A percentile compares a stretch with the other conserved stretches of the same genome.
phyloP scores from a whole-genome alignment of 2,113 vertebrate species.

The Calyptommatus sinebrachiatus region DNA sequence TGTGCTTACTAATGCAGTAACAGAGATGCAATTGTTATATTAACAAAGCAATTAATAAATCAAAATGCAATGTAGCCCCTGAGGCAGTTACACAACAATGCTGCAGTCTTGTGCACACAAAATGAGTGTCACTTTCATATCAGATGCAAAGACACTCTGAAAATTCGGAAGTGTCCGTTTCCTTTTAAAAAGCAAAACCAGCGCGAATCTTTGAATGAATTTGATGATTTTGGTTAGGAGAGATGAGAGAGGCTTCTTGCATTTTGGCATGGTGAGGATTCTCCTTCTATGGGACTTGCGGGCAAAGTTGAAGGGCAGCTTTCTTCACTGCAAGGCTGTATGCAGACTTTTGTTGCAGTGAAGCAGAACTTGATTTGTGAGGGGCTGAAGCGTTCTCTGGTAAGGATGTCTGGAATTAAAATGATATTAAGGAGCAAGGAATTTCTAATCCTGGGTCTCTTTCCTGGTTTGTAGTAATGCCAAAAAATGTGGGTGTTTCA shows the following conservation, averaged over 20 bases:
- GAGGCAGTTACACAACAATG: constrained; percentile 44
- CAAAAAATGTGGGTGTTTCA: not conserved
- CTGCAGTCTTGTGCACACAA: constrained; percentile 43
- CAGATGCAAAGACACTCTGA: constrained; percentile 1
- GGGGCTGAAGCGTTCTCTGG: not conserved
- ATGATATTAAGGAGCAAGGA: not conserved
- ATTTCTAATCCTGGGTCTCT: not conserved
- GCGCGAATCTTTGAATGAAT: not conserved
- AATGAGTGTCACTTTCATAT: constrained; percentile 44
- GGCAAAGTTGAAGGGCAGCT: not conserved
- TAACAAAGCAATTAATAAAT: constrained; percentile 70
- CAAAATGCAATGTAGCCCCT: constrained; percentile 53
- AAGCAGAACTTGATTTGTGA: not conserved
- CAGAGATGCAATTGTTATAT: constrained; percentile 63
- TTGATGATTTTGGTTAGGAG: not conserved
- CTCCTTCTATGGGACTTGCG: constrained; percentile 5
- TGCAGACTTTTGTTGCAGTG: not conserved
- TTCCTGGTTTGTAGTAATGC: not conserved
- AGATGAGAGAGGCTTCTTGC: not conserved
- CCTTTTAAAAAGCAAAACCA: not conserved
- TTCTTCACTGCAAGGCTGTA: not conserved
- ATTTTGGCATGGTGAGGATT: not conserved
- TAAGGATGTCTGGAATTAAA: not conserved
- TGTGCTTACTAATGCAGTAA: constrained; percentile 56
- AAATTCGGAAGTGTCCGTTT: constrained; percentile 1